Evolutionary conservation across 2,888 invertebrate genomes (phyloP).

Genomic region (Pandemis heparana): DNA sequence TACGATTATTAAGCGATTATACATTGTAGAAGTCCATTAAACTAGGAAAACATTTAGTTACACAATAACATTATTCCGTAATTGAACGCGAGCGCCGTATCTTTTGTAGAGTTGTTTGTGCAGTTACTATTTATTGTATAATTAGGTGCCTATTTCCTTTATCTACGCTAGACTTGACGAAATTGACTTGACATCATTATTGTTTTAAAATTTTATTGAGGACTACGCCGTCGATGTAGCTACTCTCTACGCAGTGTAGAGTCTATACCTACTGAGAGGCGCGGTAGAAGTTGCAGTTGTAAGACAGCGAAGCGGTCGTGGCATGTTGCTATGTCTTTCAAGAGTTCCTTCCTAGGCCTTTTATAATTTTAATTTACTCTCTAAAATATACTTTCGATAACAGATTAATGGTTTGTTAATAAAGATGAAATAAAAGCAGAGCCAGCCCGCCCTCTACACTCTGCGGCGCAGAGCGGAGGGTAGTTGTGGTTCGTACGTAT

Average conservation of each 20-base stretch:
- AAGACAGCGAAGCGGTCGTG: constrained; percentile 33
- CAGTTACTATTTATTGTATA: constrained; percentile 32
- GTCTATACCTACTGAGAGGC: constrained; percentile 14
- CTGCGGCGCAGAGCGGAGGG: constrained; percentile 64
- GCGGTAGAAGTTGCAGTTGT: constrained; percentile 29
- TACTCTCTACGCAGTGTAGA: constrained; percentile 5
- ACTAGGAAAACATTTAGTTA: constrained; percentile 47
- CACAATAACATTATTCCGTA: constrained; percentile 32
- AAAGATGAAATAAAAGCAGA: constrained; percentile 58
- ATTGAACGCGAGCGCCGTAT: constrained; percentile 33
- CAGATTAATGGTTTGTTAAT: constrained; percentile 54
- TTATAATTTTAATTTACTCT: constrained; percentile 28
- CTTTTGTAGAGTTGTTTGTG: constrained; percentile 31
- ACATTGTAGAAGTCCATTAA: constrained; percentile 45
- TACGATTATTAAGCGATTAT: constrained; percentile 42
- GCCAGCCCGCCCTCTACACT: constrained; percentile 57
- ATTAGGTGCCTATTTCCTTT: constrained; percentile 42
- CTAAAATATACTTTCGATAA: constrained; percentile 42
- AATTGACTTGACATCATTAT: constrained; percentile 75
- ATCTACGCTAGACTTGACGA: constrained; percentile 48
- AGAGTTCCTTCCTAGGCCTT: constrained; percentile 37
- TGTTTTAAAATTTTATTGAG: constrained; percentile 54
- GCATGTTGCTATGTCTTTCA: constrained; percentile 18
- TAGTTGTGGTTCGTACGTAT: constrained; percentile 66
- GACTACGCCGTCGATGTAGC: constrained; percentile 42